These are phyloP conservation scores for Tenthredo scrophulariae DNA, from an alignment of 2,888 invertebrate genomes.

Conservation along the genomic window DNA sequence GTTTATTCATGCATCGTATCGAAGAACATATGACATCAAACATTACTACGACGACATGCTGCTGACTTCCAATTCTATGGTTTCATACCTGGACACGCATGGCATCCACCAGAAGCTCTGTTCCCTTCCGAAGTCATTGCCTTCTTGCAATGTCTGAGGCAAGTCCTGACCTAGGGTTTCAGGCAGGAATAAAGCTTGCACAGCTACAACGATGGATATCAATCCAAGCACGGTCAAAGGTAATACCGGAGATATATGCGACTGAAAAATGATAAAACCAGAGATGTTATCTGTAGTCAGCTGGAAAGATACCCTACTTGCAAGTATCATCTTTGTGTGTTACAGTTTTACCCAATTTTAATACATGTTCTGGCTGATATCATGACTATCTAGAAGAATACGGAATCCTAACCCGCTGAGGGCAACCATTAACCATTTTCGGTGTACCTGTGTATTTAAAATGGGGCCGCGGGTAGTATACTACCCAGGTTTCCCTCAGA, in stretches of 20 bases:
- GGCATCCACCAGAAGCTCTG: slow-evolving; percentile 92
- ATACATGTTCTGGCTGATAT: background rate
- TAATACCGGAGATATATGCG: slow-evolving; percentile 75
- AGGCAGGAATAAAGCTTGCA: slow-evolving; percentile 88
- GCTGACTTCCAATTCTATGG: background rate
- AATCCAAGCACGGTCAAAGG: slow-evolving; percentile 89
- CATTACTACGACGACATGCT: no score
- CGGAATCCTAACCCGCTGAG: no score
- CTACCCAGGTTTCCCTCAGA: no score
- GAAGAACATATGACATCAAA: no score
- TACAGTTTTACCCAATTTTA: background rate
- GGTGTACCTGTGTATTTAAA: no score
- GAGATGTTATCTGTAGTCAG: background rate
- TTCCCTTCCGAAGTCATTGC: slow-evolving; percentile 90
- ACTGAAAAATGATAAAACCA: slow-evolving; percentile 61
- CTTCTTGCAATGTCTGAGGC: slow-evolving; percentile 92
- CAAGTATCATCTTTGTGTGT: background rate
- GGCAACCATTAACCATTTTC: no score
- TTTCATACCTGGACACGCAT: slow-evolving; percentile 71
- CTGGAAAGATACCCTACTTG: background rate
- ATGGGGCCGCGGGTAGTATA: no score
- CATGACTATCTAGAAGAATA: background rate
- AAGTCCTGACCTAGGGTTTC: slow-evolving; percentile 93
- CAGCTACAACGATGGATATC: slow-evolving; percentile 87
- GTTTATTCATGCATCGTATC: no score